Base-by-base conservation (phyloP, 2,113 vertebrate species). In the Gymnocephalus cernua region DNA sequence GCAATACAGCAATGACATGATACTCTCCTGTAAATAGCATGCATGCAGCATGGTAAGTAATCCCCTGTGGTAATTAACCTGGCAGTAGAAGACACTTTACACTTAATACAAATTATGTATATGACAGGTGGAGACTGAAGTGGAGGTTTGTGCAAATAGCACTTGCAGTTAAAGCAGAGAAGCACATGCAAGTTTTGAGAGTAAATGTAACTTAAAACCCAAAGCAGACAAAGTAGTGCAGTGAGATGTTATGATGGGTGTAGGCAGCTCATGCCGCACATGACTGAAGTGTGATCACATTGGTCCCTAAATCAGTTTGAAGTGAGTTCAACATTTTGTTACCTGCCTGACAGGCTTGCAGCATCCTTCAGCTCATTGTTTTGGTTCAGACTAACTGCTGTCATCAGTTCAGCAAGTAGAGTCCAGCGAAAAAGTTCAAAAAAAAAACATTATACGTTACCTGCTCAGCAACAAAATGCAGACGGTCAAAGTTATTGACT, bases 181-280 rank as follows among this genome's bases (percentile, higher is more conserved):
- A 25, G 35, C 45, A 48, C 27, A 29, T 59, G 58, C 23, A 23
- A 68, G 57, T 53, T 19, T 50, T 64, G 32, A 51, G 16, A 62
- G 25, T 66, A 76, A 70, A 74, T 67, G 35, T 63, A 21, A 74
- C 47, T 48, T n/a, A 59, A 87, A 65, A 35, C 73, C 32, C 70
- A 15, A 67, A 82, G 48, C 19, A 14, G 35, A 23, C 16, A 15
- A 6, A 32, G 6, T 32, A 32, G 32, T 32, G 32, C 32, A 65
- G 63, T 70, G 77, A 45, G 8, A 47, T 69, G 14, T 53, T 27
- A 62, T 57, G 50, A 70, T 48, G 38, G 41, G 23, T 44, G 45
- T 54, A 47, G 32, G 27, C 54, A 70, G 57, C 44, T 54, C 59
- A 79, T 56, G 77, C 32, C 69, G 25, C 25, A 48, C 19, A 65